A percentile compares a stretch with the other conserved stretches of the same genome.
These are phyloP conservation scores for Mastigias papua DNA, from an alignment of 30 jellyfish, hydroid and myxozoan species.

Conservation along the genomic window DNA sequence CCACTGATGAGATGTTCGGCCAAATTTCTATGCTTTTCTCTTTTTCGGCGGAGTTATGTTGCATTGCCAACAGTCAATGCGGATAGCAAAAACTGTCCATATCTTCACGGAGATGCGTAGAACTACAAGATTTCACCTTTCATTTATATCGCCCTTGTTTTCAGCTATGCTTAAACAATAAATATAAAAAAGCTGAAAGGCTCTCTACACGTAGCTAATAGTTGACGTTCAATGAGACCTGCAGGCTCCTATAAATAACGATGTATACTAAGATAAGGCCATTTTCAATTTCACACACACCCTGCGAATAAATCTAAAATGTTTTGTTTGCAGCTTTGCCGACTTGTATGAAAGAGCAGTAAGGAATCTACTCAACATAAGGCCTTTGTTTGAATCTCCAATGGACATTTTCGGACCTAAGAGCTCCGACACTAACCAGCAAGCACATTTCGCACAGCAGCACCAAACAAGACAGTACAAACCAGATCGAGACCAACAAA, in stretches of 20 bases:
- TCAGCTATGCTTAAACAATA: neutral
- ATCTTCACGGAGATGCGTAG: too few species aligned
- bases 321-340: conserved; percentile 62
- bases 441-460: neutral
- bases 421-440: conserved; percentile 8
- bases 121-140: neutral
- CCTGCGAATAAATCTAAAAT: neutral
- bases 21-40: too few species aligned
- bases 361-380: conserved; percentile 69
- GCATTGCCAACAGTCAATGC: too few species aligned
- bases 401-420: conserved; percentile 52
- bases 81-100: too few species aligned
- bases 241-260: too few species aligned
- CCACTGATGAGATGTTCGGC: too few species aligned
- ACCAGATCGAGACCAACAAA: conserved; percentile 38
- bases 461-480: conserved; percentile 14
- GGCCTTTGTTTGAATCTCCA: conserved; percentile 76
- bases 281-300: neutral
- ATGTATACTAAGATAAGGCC: too few species aligned
- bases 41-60: too few species aligned
- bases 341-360: conserved; percentile 86
- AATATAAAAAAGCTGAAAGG: too few species aligned
- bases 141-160: neutral
- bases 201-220: too few species aligned
- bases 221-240: too few species aligned